These are phyloP conservation scores for Argya squamiceps DNA, from an alignment of 2,797 vertebrate species.

Conservation along the genomic window DNA sequence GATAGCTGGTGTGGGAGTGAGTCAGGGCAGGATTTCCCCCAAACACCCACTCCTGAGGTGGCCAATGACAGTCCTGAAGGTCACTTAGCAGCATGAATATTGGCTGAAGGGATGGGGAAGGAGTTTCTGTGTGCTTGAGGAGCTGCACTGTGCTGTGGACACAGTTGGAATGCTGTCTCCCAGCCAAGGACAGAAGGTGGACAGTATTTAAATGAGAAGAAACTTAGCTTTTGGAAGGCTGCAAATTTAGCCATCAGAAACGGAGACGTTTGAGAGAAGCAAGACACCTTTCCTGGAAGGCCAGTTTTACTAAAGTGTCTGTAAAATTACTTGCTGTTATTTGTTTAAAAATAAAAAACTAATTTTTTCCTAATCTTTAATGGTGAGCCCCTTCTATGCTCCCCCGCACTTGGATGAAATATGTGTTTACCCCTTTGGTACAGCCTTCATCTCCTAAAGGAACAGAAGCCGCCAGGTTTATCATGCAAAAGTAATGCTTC, in stretches of 20 bases:
- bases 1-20: conserved; percentile 47
- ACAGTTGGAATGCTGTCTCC: not conserved
- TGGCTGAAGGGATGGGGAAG: not conserved
- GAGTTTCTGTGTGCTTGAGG: not conserved
- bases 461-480: not conserved
- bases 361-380: not conserved
- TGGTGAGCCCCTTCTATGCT: not conserved
- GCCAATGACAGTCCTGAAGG: not conserved
- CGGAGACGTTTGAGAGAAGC: not conserved
- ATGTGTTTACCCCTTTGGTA: not conserved
- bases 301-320: not conserved
- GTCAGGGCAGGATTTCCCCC: conserved; percentile 56
- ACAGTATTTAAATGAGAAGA: not conserved
- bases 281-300: not conserved
- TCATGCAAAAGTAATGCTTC: not conserved
- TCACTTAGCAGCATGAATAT: not conserved
- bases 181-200: not conserved
- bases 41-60: not conserved
- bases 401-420: not conserved
- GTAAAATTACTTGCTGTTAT: not conserved
- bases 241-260: not conserved
- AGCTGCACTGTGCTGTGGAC: not conserved
- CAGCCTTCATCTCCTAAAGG: not conserved
- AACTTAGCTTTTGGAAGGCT: not conserved
- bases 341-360: not conserved